These are phyloP conservation scores for Ridgeia piscesae DNA, from an alignment of 1,140 invertebrate genomes.

Conservation along the genomic window DNA sequence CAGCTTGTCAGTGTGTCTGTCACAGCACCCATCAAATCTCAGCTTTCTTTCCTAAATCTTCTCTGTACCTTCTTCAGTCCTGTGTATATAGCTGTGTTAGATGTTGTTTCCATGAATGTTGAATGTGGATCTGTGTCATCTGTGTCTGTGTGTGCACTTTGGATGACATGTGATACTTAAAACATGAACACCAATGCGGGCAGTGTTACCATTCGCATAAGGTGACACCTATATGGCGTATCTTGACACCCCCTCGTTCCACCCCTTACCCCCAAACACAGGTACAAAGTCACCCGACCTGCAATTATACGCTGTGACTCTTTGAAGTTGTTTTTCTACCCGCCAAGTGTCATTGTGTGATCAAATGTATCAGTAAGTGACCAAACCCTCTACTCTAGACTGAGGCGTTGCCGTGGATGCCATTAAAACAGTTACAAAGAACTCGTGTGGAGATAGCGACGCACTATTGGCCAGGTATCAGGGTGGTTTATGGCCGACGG, in stretches of 20 bases:
- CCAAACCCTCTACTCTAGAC: neutral
- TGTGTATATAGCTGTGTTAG: too few relatives aligned
- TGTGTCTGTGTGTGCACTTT: too few relatives aligned
- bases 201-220: neutral
- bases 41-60: too few relatives aligned
- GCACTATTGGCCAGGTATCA: neutral
- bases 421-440: neutral
- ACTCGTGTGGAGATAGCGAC: neutral
- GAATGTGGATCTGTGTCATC: too few relatives aligned
- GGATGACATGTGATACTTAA: neutral
- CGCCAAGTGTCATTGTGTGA: neutral
- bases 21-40: too few relatives aligned
- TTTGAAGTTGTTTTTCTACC: neutral
- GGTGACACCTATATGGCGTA: neutral
- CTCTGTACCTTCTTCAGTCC: too few relatives aligned
- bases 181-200: neutral
- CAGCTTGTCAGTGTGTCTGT: too few relatives aligned
- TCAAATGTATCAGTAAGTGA: slow-evolving; percentile 1
- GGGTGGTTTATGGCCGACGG: too few relatives aligned
- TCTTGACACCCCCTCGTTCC: neutral
- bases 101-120: too few relatives aligned
- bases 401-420: neutral
- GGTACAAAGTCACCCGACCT: neutral
- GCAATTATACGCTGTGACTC: neutral
- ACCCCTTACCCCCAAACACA: neutral